Evolutionary conservation across 2,113 vertebrate species (phyloP), one percentile per base, ranked within the genome.

Genomic region (Cyrtonyx montezumae): DNA sequence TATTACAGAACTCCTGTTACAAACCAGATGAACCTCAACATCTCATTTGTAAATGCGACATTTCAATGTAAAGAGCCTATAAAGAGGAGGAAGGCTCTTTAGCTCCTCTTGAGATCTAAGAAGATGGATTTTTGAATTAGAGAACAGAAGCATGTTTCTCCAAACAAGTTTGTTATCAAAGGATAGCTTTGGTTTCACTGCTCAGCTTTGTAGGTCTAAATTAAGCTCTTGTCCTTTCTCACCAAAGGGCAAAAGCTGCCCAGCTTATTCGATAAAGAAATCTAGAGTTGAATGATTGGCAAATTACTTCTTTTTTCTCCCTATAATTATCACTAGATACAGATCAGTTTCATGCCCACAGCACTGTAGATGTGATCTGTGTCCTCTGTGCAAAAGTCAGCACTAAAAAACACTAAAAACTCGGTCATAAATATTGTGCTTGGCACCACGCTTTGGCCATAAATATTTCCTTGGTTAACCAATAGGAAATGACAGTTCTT

Each of bases 381-480:
- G 67, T 73, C 74, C 62, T 49, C 78, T 40, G 10, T 61, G 51
- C 77, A 90, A 93, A 89, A 90, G 55, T 28, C 87, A 89, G 63
- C 78, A 30, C 30, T 40, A 63, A 92, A 92, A 91, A 68, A 56
- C 26, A 88, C 69, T 95, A 79, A 88, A 84, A 94, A 82, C 63
- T 92, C 87, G 87, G 88, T 95, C 84, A 93, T 94, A 94, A 95
- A 96, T 96, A 95, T 96, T 96, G 90, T 95, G 87, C 81, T 94
- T 96, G 95, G 95, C 93, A 96, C 37, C 69, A 80, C 19, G 73
- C 25, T 93, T 73, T 91, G 94, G 91, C 92, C 94, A 94, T 96
- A 95, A 96, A 95, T 94, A 96, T 96, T 96, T 96, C 94, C 84
- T 95, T 95, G 88, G 67, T 90, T 94, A 96, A 95, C 87, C 92